A percentile compares a stretch with the other conserved stretches of the same genome.
These are phyloP conservation scores for Enteromius viviparus DNA, from an alignment of 2,797 vertebrate species.

Conservation along the genomic window DNA sequence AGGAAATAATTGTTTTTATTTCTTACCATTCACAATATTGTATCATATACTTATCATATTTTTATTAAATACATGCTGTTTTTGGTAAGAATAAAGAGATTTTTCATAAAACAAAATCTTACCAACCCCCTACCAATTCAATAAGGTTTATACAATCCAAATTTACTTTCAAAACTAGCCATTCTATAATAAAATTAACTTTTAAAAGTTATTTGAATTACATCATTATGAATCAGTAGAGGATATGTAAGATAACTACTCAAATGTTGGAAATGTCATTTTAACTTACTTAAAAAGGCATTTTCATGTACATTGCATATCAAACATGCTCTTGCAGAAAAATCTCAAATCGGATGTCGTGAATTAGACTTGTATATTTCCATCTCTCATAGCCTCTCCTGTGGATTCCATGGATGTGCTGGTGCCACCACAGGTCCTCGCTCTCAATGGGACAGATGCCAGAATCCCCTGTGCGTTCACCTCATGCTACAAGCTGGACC, in stretches of 20 bases:
- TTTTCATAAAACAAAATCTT: background rate
- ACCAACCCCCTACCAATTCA: background rate
- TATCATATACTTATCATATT: background rate
- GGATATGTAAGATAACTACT: background rate
- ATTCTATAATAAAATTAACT: background rate
- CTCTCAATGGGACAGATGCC: slow-evolving; percentile 87
- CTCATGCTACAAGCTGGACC: slow-evolving; percentile 94
- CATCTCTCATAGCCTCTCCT: slow-evolving; percentile 71
- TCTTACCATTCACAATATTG: background rate
- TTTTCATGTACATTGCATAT: background rate
- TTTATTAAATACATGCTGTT: background rate
- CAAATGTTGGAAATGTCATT: background rate
- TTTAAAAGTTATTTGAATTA: no score
- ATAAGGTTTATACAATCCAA: background rate
- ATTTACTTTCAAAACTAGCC: background rate
- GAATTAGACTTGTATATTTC: slow-evolving; percentile 41
- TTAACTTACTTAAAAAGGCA: background rate
- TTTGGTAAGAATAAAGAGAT: background rate
- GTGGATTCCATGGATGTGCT: slow-evolving; percentile 87
- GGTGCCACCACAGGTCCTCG: slow-evolving; percentile 76
- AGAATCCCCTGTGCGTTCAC: slow-evolving; percentile 91
- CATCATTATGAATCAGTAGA: background rate
- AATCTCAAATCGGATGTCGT: background rate
- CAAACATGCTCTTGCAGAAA: background rate
- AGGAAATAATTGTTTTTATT: background rate